A percentile compares a stretch with the other conserved stretches of the same genome.
These are phyloP conservation scores for Trichonephila clavata DNA, from an alignment of 1,140 invertebrate species.

Conservation along the genomic window DNA sequence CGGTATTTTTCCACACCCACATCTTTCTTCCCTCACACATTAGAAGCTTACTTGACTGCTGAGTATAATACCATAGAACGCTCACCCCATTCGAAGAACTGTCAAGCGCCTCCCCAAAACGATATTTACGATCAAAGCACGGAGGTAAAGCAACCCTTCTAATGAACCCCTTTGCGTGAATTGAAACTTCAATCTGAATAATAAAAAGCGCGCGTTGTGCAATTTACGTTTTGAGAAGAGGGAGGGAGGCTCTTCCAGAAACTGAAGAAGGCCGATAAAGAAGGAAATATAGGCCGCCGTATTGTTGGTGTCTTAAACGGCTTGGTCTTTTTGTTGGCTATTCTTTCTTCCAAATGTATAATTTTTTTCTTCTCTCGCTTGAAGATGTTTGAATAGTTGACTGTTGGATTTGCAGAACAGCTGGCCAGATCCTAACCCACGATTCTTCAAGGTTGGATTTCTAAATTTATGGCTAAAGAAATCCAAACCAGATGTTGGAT, in stretches of 20 bases:
- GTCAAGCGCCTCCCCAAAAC: not conserved
- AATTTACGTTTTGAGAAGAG: not conserved
- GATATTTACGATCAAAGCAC: not conserved
- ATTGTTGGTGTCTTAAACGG: not conserved
- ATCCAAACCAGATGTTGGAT: not conserved
- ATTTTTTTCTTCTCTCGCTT: not conserved
- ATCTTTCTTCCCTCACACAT: no score
- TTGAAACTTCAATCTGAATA: not conserved
- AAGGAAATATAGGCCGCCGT: not conserved
- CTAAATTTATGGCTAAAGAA: not conserved
- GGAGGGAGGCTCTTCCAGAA: not conserved
- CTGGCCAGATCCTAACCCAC: not conserved
- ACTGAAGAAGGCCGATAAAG: not conserved
- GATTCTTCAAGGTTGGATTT: not conserved
- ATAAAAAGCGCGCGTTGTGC: not conserved
- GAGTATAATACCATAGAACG: no score
- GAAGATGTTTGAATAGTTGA: not conserved
- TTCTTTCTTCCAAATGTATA: not conserved
- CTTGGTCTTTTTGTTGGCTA: not conserved
- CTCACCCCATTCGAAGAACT: no score
- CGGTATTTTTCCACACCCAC: no score
- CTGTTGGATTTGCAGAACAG: not conserved
- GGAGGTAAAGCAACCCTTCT: not conserved
- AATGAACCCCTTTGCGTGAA: not conserved
- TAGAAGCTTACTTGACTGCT: no score